These are phyloP conservation scores for Pissodes strobi DNA, from an alignment of 1,140 invertebrate genomes.

Conservation along the genomic window DNA sequence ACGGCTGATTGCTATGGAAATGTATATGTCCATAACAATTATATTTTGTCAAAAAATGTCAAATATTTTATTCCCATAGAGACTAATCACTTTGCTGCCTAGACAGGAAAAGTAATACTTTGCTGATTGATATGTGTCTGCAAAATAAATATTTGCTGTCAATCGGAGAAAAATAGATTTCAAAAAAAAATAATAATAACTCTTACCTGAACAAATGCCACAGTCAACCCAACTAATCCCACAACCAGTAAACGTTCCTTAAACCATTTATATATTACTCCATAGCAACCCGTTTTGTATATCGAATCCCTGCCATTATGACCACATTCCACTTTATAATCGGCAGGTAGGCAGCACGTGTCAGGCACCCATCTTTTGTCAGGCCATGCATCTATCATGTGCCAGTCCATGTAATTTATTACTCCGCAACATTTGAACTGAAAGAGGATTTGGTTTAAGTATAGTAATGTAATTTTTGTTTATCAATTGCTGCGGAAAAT, in stretches of 20 bases:
- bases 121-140: no score
- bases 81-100: no score
- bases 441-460: conserved; percentile 46
- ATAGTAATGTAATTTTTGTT: no score
- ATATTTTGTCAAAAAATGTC: no score
- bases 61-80: no score
- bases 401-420: conserved; percentile 81
- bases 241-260: conserved; percentile 70
- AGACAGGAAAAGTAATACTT: no score
- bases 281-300: conserved; percentile 72
- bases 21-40: no score
- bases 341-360: conserved; percentile 72
- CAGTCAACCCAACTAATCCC: conserved; percentile 70
- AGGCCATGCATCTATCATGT: conserved; percentile 77
- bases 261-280: conserved; percentile 71
- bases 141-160: no score
- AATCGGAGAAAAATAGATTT: no score
- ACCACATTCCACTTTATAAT: conserved; percentile 56
- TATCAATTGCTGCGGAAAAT: no score
- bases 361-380: conserved; percentile 74
- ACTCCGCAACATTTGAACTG: conserved; percentile 88
- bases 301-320: conserved; percentile 58
- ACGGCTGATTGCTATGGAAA: no score
- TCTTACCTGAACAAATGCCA: conserved; percentile 71
- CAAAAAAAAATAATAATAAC: no score